Conservation (phyloP, 2,113 vertebrate species). For the Podarcis cretensis region DNA sequence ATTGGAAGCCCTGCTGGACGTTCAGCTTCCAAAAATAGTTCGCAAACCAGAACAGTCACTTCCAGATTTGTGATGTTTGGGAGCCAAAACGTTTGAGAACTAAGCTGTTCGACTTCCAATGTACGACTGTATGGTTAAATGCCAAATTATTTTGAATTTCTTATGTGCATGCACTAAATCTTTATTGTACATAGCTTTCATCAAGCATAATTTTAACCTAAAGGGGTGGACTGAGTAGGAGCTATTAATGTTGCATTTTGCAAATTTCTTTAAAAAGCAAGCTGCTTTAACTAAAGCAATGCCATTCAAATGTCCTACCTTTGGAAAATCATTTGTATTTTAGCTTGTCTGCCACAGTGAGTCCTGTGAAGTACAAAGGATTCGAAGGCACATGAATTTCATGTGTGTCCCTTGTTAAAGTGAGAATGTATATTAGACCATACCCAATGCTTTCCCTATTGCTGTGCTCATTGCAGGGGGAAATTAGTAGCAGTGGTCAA, state of each 20-base stretch:
- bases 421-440: neutral
- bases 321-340: neutral
- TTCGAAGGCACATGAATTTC: neutral
- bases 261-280: neutral
- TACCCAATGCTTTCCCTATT: neutral
- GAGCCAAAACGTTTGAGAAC: no score
- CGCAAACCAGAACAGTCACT: no score
- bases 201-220: neutral
- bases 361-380: neutral
- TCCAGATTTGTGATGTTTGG: no score
- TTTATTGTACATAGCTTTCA: neutral
- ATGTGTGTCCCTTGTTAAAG: neutral
- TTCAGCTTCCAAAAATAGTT: no score
- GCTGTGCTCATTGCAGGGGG: neutral
- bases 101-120: no score
- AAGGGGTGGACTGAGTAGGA: neutral
- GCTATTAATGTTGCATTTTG: neutral
- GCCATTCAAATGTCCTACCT: neutral
- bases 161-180: neutral
- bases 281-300: neutral
- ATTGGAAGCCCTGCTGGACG: no score
- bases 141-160: conserved; percentile 55
- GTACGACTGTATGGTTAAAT: neutral
- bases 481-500: neutral
- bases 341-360: neutral